phyloP scores from a whole-genome alignment of 1,140 invertebrate genomes.

The Brachystomella parvula region DNA sequence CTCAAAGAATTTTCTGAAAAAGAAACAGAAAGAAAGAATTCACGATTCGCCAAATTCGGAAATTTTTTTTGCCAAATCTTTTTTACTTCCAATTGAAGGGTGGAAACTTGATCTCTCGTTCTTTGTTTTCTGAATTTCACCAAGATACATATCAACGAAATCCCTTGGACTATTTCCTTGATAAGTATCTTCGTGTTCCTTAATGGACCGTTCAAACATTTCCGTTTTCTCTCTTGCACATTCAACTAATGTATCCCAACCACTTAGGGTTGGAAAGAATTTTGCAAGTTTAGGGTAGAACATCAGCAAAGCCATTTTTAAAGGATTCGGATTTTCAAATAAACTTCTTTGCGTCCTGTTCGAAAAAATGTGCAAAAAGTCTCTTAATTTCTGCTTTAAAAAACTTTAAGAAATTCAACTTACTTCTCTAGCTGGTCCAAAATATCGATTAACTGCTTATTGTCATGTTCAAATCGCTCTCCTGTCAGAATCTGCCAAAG shows the following conservation, averaged over 20 bases:
- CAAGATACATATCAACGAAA: slow-evolving; percentile 22
- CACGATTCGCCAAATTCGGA: background rate
- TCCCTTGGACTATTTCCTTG: slow-evolving; percentile 2
- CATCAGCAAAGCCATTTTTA: slow-evolving; percentile 10
- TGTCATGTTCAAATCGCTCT: slow-evolving; percentile 15
- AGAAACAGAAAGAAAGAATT: background rate
- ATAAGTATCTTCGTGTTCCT: slow-evolving; percentile 8
- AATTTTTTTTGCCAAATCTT: background rate
- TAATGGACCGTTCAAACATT: slow-evolving; percentile 10
- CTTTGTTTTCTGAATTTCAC: slow-evolving; percentile 10
- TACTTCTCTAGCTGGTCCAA: slow-evolving; percentile 21
- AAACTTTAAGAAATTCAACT: slow-evolving; percentile 7
- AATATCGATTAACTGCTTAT: slow-evolving; percentile 19
- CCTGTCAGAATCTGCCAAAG: slow-evolving; percentile 25
- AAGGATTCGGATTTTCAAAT: slow-evolving; percentile 5
- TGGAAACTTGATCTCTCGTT: slow-evolving; percentile 16
- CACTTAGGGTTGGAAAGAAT: background rate
- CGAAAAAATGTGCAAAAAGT: background rate
- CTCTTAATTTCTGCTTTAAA: background rate
- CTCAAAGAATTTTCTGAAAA: background rate
- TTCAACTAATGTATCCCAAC: slow-evolving; percentile 7
- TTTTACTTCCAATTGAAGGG: background rate
- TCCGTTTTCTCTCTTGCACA: background rate
- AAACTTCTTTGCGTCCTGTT: background rate
- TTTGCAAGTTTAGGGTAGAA: slow-evolving; percentile 48